Conservation (phyloP, 2,113 vertebrate genomes). For the Kryptolebias marmoratus region DNA sequence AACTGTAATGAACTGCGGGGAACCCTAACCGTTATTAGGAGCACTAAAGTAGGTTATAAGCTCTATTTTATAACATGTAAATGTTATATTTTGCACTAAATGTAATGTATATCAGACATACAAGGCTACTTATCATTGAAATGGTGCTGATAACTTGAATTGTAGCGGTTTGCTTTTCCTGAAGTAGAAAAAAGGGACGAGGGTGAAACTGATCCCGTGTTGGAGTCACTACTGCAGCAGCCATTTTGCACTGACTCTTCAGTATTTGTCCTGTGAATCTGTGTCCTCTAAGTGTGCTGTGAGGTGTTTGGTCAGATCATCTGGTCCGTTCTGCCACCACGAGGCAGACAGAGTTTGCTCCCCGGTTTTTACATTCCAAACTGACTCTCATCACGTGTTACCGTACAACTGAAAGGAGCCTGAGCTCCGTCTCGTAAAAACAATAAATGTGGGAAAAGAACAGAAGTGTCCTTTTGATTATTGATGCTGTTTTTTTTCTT, state of each 20-base stretch:
- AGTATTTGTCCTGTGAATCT: conserved; percentile 8
- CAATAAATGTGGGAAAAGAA: conserved; percentile 55
- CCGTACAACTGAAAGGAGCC: conserved; percentile 34
- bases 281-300: conserved; percentile 29
- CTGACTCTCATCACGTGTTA: conserved; percentile 30
- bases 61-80: conserved; percentile 11
- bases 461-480: conserved; percentile 23
- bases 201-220: neutral
- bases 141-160: conserved; percentile 8
- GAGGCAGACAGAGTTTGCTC: conserved; percentile 38
- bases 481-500: neutral
- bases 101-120: conserved; percentile 22
- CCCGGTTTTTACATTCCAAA: conserved; percentile 36
- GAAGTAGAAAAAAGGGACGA: neutral
- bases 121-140: neutral
- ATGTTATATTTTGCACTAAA: conserved; percentile 39
- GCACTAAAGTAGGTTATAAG: conserved; percentile 4
- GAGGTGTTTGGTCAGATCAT: conserved; percentile 23
- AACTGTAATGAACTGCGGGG: neutral
- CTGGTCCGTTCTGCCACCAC: conserved; percentile 42
- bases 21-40: neutral
- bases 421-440: conserved; percentile 39
- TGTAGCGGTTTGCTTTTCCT: conserved; percentile 11
- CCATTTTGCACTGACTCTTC: conserved; percentile 37
- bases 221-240: neutral